A percentile compares a stretch with the other conserved stretches of the same genome.
Evolutionary conservation across 1,140 invertebrate genomes (phyloP).

Genomic region (Drosophila sp.): DNA sequence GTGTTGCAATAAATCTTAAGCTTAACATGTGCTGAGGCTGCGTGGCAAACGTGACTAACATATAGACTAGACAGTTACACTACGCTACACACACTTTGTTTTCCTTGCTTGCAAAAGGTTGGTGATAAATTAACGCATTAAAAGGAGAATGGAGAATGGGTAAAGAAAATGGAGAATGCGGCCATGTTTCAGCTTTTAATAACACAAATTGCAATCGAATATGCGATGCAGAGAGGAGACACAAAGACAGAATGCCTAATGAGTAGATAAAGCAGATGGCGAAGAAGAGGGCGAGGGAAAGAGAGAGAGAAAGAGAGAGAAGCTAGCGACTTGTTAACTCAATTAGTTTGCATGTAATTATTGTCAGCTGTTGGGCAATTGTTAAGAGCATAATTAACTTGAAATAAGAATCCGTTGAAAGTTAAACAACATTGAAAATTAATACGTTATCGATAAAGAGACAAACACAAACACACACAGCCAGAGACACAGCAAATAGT

Average conservation of each 20-base stretch:
- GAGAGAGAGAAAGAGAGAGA: not conserved
- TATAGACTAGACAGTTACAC: slow-evolving; percentile 32
- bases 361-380: slow-evolving; percentile 17
- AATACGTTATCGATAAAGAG: slow-evolving; percentile 11
- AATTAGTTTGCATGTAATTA: slow-evolving; percentile 49
- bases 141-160: slow-evolving; percentile 16
- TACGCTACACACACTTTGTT: not conserved
- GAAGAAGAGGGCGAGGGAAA: not conserved
- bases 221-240: slow-evolving; percentile 43
- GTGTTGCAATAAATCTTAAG: slow-evolving; percentile 58
- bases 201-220: slow-evolving; percentile 81
- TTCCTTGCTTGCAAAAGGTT: not conserved
- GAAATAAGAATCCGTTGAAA: slow-evolving; percentile 3
- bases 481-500: slow-evolving; percentile 24
- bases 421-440: slow-evolving; percentile 24
- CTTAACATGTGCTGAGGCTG: slow-evolving; percentile 55
- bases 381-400: slow-evolving; percentile 31
- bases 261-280: slow-evolving; percentile 20
- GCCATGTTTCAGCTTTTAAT: slow-evolving; percentile 71
- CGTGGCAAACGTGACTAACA: slow-evolving; percentile 51
- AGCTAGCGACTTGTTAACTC: slow-evolving; percentile 48
- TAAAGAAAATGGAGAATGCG: slow-evolving; percentile 1
- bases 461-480: slow-evolving; percentile 11
- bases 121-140: slow-evolving; percentile 65
- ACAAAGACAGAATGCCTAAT: slow-evolving; percentile 73